These are phyloP conservation scores for Saccostrea glomerata DNA, from an alignment of 1,140 invertebrate species.

Conservation along the genomic window DNA sequence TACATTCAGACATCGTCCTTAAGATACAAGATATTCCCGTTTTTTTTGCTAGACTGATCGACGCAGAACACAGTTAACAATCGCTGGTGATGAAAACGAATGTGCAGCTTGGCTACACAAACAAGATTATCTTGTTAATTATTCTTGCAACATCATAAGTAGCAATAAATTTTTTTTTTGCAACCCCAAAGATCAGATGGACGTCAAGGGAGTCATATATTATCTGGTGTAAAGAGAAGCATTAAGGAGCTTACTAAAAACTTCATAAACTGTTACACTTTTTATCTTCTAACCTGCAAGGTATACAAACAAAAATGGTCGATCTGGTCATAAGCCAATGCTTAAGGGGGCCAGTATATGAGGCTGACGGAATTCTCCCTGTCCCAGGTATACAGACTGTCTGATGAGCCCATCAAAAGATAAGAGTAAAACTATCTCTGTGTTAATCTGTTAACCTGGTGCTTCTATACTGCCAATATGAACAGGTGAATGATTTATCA, in stretches of 20 bases:
- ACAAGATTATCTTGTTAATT: neutral
- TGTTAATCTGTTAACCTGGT: conserved; percentile 20
- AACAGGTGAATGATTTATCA: conserved; percentile 18
- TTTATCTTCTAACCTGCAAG: conserved; percentile 32
- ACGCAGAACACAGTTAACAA: neutral
- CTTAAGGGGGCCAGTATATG: neutral
- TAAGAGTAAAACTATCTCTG: neutral
- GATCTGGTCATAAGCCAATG: conserved; percentile 5
- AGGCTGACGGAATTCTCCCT: neutral
- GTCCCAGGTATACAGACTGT: conserved; percentile 8
- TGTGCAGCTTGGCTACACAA: neutral
- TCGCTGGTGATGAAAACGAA: neutral
- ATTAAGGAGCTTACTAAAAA: neutral
- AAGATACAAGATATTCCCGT: too few species aligned
- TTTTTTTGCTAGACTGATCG: neutral
- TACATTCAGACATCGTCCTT: neutral
- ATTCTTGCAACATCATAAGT: neutral
- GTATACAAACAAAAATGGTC: neutral
- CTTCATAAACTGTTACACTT: conserved; percentile 17
- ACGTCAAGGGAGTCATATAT: neutral
- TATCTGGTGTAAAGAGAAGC: neutral
- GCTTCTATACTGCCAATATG: neutral
- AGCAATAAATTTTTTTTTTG: neutral
- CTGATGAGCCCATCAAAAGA: conserved; percentile 3
- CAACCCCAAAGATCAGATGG: neutral